A percentile compares a stretch with the other conserved stretches of the same genome.
These are phyloP conservation scores for Gadopsis bispinosus DNA, from an alignment of 2,797 vertebrate species.

Conservation along the genomic window DNA sequence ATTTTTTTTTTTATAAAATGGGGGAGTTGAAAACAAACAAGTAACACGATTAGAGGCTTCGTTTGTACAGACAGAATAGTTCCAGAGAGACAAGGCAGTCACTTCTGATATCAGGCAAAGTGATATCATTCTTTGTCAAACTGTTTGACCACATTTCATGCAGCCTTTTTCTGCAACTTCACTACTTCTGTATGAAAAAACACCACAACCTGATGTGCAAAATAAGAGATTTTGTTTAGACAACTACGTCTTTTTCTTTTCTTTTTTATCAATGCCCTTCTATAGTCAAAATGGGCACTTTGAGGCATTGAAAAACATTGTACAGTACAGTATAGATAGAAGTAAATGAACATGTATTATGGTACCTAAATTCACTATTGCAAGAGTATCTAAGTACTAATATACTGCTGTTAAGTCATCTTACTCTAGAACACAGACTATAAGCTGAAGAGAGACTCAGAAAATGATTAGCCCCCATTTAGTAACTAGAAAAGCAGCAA, in stretches of 20 bases:
- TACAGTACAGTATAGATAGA: conserved; percentile 70
- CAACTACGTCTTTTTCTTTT: conserved; percentile 54
- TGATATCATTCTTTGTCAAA: conserved; percentile 48
- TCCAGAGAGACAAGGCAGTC: conserved; percentile 63
- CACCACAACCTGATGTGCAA: conserved; percentile 78
- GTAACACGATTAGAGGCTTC: conserved; percentile 48
- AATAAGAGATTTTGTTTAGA: conserved; percentile 71
- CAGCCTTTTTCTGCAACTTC: conserved; percentile 46
- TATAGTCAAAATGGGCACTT: conserved; percentile 80
- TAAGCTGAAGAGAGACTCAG: conserved; percentile 67
- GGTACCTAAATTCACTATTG: conserved; percentile 82
- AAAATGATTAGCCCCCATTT: conserved; percentile 61
- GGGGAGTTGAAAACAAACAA: conserved; percentile 7
- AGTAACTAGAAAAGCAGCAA: conserved; percentile 75
- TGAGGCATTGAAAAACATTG: conserved; percentile 75
- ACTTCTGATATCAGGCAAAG: conserved; percentile 61
- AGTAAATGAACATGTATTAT: conserved; percentile 66
- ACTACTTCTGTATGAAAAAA: conserved; percentile 58
- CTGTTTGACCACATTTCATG: conserved; percentile 52
- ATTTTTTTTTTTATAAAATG: conserved; percentile 57
- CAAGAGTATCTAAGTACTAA: conserved; percentile 78
- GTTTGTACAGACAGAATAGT: conserved; percentile 62
- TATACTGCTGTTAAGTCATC: conserved; percentile 64
- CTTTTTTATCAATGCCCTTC: conserved; percentile 69
- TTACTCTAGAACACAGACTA: conserved; percentile 78